These are phyloP conservation scores for Alosa sapidissima DNA, from an alignment of 2,797 vertebrate genomes.

Conservation along the genomic window DNA sequence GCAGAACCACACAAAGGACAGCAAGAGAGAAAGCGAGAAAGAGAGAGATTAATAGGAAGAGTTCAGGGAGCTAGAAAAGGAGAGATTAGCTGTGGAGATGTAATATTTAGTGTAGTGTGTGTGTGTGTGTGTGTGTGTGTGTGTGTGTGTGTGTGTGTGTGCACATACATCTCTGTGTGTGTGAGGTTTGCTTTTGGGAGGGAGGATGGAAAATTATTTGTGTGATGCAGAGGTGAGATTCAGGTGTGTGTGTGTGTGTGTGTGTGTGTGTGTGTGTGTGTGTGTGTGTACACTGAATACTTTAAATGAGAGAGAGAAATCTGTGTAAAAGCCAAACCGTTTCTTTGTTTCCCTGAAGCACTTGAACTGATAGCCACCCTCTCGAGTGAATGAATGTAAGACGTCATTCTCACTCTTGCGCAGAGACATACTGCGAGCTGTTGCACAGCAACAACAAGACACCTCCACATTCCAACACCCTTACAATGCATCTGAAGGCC, in stretches of 20 bases:
- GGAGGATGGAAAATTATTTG: neutral
- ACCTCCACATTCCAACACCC: neutral
- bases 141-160: neutral
- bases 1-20: neutral
- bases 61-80: neutral
- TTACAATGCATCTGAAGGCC: neutral
- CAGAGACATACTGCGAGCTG: neutral
- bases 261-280: neutral
- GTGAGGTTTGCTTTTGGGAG: neutral
- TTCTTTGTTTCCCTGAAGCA: neutral
- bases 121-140: neutral
- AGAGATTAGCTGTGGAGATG: neutral
- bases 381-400: neutral
- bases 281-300: neutral
- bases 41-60: neutral
- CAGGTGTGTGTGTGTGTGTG: neutral
- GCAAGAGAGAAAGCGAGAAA: neutral
- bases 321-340: neutral
- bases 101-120: neutral
- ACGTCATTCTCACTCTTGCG: neutral
- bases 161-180: no score
- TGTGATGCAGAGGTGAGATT: neutral
- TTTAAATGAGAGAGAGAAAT: neutral
- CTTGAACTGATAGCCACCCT: neutral
- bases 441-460: conserved; percentile 13